phyloP scores from a whole-genome alignment of 1,140 invertebrate species.

The Pomacea maculata region DNA sequence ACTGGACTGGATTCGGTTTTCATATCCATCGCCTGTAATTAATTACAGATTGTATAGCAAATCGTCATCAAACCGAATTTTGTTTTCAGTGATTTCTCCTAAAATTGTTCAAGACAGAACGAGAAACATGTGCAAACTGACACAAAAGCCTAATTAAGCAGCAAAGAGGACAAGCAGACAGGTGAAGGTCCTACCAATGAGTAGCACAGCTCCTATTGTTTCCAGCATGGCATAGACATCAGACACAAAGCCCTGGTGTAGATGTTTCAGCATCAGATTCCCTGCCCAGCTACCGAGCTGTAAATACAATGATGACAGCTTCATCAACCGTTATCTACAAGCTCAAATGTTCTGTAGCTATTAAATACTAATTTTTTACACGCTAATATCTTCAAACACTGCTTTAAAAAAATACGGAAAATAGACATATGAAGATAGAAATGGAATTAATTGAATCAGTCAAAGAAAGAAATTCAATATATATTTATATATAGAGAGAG shows the following conservation, averaged over 20 bases:
- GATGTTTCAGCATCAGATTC: slow-evolving; percentile 81
- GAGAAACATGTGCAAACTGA: not conserved
- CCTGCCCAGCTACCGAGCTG: slow-evolving; percentile 74
- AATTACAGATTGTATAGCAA: not conserved
- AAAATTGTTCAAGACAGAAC: no score
- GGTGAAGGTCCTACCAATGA: slow-evolving; percentile 62
- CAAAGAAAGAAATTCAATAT: not conserved
- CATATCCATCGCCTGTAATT: slow-evolving; percentile 8
- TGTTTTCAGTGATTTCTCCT: no score
- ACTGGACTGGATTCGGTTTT: slow-evolving; percentile 2
- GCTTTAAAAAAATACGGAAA: not conserved
- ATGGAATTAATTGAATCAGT: not conserved
- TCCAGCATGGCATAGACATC: slow-evolving; percentile 79
- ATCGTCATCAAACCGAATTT: not conserved
- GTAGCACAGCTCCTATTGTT: slow-evolving; percentile 73
- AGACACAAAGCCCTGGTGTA: slow-evolving; percentile 76
- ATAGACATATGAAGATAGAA: not conserved
- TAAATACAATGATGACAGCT: not conserved
- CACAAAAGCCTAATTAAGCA: not conserved
- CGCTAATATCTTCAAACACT: not conserved
- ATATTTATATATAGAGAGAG: no score
- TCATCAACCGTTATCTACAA: no score
- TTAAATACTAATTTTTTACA: no score
- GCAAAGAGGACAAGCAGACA: not conserved
- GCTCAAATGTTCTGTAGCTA: no score